phyloP scores from a whole-genome alignment of 2,888 invertebrate species.

The Spatulosminthurus flaviceps region DNA sequence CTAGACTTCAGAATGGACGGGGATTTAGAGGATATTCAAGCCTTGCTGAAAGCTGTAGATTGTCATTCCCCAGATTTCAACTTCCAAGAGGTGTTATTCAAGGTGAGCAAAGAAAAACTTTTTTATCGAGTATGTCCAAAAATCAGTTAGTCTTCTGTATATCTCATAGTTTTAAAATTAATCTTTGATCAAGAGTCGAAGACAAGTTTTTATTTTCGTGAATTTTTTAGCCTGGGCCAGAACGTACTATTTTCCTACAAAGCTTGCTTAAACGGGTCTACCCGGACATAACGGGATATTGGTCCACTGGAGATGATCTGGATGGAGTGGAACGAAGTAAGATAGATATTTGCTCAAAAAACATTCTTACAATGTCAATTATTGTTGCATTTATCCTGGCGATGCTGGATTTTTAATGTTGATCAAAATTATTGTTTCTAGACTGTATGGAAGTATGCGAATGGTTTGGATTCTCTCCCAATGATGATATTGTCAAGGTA shows the following conservation, averaged over 20 bases:
- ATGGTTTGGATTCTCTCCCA: slow-evolving; percentile 42
- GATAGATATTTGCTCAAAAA: neutral
- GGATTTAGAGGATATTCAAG: neutral
- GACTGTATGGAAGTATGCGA: slow-evolving; percentile 38
- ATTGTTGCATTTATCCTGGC: neutral
- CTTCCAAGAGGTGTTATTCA: neutral
- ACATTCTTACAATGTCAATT: neutral
- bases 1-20: too few relatives aligned
- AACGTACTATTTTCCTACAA: slow-evolving; percentile 25
- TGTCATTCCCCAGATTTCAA: neutral
- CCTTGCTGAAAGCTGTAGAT: slow-evolving; percentile 1
- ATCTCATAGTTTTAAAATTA: neutral
- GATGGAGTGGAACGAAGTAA: slow-evolving; percentile 33
- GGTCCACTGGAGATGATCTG: slow-evolving; percentile 23
- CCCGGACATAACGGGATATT: slow-evolving; percentile 32
- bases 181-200: neutral
- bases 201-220: neutral
- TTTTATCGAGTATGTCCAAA: too few relatives aligned
- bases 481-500: slow-evolving; percentile 34
- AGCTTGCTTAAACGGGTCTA: slow-evolving; percentile 18
- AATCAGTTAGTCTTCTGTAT: neutral
- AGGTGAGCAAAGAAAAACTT: too few relatives aligned
- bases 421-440: too few relatives aligned
- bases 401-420: neutral
- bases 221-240: slow-evolving; percentile 8